phyloP scores from a whole-genome alignment of 23 tunicate genomes.

The Ciona savignyi region DNA sequence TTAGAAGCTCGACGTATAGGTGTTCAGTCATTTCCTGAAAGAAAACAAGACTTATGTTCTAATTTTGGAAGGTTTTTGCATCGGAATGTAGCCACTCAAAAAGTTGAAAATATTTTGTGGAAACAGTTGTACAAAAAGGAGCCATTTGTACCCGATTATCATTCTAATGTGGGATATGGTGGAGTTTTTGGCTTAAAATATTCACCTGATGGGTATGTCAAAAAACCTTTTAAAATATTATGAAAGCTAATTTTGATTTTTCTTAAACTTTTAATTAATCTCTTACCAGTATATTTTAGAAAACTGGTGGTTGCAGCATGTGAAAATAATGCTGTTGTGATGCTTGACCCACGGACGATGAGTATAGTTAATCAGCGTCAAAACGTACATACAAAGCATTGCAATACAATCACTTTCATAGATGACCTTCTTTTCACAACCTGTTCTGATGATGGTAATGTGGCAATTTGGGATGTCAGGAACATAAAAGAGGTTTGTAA shows the following conservation, averaged over 20 bases:
- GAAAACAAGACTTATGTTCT: neutral
- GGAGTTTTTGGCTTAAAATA: conserved; percentile 59
- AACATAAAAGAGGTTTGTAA: conserved; percentile 42
- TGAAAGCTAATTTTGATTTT: too few relatives aligned
- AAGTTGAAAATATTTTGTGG: conserved; percentile 9
- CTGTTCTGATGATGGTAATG: conserved; percentile 70
- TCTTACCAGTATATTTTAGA: conserved; percentile 29
- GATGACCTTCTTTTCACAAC: conserved; percentile 65
- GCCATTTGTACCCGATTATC: neutral
- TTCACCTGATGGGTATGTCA: conserved; percentile 62
- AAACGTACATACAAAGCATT: conserved; percentile 44
- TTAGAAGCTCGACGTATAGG: neutral
- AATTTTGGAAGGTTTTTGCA: neutral
- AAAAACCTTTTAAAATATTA: too few relatives aligned
- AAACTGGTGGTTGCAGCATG: conserved; percentile 70
- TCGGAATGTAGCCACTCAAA: neutral
- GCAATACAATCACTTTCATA: conserved; percentile 67
- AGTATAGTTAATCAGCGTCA: conserved; percentile 18
- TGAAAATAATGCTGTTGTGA: conserved; percentile 43
- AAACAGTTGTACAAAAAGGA: conserved; percentile 14
- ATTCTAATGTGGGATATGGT: conserved; percentile 19
- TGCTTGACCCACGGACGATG: conserved; percentile 55
- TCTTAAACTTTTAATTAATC: neutral
- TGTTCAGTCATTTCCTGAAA: neutral
- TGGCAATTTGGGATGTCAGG: conserved; percentile 75